Base-by-base conservation (phyloP, 2,797 vertebrate genomes). In the Melopsittacus undulatus region DNA sequence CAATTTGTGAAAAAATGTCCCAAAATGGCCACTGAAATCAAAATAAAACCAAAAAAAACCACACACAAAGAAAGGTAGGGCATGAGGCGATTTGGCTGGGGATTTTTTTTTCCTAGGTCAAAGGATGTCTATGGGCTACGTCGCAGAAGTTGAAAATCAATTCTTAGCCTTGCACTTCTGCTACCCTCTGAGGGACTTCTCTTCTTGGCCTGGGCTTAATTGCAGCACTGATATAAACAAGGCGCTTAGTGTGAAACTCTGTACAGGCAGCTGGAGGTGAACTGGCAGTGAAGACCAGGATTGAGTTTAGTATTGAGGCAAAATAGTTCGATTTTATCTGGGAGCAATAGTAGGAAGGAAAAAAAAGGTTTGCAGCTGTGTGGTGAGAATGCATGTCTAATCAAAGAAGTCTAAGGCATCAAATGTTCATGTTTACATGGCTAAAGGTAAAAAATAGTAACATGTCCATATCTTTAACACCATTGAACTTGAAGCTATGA, bases 191-290 rank as follows among this genome's bases (percentile, higher is more conserved):
- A 98, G 98, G 98, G 98, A 99, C 98, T 98, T 98, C 98, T 98
- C 98, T 97, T 97, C 98, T 98, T 98, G 98, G 98, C 98, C 98
- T 97, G 79, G 95, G 98, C 97, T 99, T 99, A 98, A 98, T 98
- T 98, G 98, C 97, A 97, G 98, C 98, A 93, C 98, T 98, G 98
- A 98, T 98, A 98, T 98, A 99, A 99, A 99, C 99, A 99, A 99
- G 98, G 97, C 98, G 98, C 98, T 98, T 98, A 99, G 98, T 99
- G 98, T 99, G 98, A 98, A 98, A 98, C 97, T 98, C 97, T 96
- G 94, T 96, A 97, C 97, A 98, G 97, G 98, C 98, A 99, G 98
- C 98, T 99, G 98, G 98, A 98, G 98, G 98, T 98, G 97, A 98
- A 98, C 97, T 97, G 97, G 98, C 98, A 97, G 97, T 94, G 95